Evolutionary conservation across 2,797 vertebrate species (phyloP).

Genomic region (Malacoctenus gilli): DNA sequence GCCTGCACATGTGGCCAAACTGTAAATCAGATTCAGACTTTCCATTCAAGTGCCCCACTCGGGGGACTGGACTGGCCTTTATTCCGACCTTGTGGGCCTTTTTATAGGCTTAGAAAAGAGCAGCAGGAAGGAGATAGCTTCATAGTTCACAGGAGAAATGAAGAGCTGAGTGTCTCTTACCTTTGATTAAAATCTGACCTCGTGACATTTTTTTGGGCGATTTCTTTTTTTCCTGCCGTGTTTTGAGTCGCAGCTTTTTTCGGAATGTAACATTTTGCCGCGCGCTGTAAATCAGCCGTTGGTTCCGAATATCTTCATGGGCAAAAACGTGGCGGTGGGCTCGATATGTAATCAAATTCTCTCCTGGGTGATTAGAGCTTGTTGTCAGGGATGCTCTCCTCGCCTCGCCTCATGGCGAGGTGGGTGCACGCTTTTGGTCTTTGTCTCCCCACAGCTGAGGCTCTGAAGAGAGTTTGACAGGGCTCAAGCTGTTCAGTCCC

Average conservation of each 20-base stretch:
- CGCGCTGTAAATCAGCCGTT: slow-evolving; percentile 42
- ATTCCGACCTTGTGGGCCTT: slow-evolving; percentile 75
- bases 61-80: slow-evolving; percentile 72
- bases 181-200: slow-evolving; percentile 75
- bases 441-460: slow-evolving; percentile 69
- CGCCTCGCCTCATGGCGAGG: slow-evolving; percentile 33
- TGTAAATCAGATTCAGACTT: slow-evolving; percentile 81
- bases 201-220: slow-evolving; percentile 72
- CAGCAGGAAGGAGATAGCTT: slow-evolving; percentile 57
- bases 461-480: slow-evolving; percentile 72
- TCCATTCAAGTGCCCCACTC: slow-evolving; percentile 74
- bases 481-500: slow-evolving; percentile 68
- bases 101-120: slow-evolving; percentile 74
- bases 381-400: slow-evolving; percentile 36
- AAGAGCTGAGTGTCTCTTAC: slow-evolving; percentile 67
- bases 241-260: slow-evolving; percentile 37
- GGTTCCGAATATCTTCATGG: slow-evolving; percentile 42
- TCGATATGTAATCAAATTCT: slow-evolving; percentile 26
- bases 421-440: slow-evolving; percentile 53
- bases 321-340: slow-evolving; percentile 15
- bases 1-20: slow-evolving; percentile 75
- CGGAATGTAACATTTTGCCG: slow-evolving; percentile 32
- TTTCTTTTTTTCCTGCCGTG: slow-evolving; percentile 28
- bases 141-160: slow-evolving; percentile 63
- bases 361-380: slow-evolving; percentile 36